phyloP scores from a whole-genome alignment of 1,140 invertebrate genomes.

The Atta cephalotes region DNA sequence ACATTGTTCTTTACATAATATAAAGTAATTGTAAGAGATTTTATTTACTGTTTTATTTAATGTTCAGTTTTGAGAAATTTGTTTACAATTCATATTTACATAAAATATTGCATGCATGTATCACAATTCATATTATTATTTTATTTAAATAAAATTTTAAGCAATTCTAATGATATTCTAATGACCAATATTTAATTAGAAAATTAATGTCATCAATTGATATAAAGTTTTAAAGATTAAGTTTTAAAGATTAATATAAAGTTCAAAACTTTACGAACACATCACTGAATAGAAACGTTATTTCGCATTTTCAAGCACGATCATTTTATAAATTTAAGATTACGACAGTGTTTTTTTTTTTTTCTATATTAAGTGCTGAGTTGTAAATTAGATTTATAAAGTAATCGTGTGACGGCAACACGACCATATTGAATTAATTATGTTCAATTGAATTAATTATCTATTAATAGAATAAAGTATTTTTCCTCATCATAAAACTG shows the following conservation, averaged over 20 bases:
- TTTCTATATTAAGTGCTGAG: slow-evolving; percentile 27
- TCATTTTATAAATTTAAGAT: slow-evolving; percentile 44
- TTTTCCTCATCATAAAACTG: neutral
- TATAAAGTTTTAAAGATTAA: no score
- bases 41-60: slow-evolving; percentile 17
- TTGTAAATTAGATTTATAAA: slow-evolving; percentile 63
- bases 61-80: neutral
- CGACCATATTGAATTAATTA: slow-evolving; percentile 61
- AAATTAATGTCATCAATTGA: neutral
- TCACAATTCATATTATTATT: slow-evolving; percentile 4
- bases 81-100: neutral
- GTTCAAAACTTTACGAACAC: neutral
- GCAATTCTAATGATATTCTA: neutral
- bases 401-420: slow-evolving; percentile 33
- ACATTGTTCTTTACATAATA: neutral
- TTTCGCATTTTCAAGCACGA: neutral
- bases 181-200: neutral
- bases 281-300: neutral
- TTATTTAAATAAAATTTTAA: neutral
- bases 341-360: slow-evolving; percentile 19
- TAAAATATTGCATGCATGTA: neutral
- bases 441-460: slow-evolving; percentile 57
- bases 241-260: neutral
- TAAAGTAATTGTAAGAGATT: neutral
- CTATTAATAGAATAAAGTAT: neutral